These are phyloP conservation scores for Argyrosomus japonicus DNA, from an alignment of 2,113 vertebrate genomes.

Conservation along the genomic window DNA sequence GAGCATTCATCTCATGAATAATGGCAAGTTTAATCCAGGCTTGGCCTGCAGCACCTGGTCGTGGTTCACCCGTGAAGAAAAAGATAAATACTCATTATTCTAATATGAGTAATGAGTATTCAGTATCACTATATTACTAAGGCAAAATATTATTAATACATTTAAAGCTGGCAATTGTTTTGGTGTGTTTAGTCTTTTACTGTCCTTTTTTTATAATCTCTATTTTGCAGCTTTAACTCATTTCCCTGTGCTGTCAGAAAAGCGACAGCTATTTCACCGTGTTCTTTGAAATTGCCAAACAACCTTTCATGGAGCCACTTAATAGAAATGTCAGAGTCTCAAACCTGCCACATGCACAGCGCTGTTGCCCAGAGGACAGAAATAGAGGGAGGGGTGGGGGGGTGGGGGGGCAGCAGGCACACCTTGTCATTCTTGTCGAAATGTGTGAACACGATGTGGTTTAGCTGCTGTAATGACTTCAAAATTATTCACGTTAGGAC, in stretches of 20 bases:
- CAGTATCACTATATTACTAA: conserved; percentile 12
- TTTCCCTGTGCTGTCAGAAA: conserved; percentile 59
- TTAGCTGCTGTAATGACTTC: conserved; percentile 21
- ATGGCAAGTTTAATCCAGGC: conserved; percentile 72
- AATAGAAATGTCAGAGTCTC: conserved; percentile 77
- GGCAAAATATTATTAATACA: conserved; percentile 6
- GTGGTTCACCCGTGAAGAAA: conserved; percentile 40
- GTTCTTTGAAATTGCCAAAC: conserved; percentile 68
- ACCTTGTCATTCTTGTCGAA: conserved; percentile 51
- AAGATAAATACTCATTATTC: conserved; percentile 48
- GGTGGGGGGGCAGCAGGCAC: neutral
- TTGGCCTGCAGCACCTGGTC: conserved; percentile 63
- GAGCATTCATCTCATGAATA: conserved; percentile 76
- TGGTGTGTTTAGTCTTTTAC: neutral
- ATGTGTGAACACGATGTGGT: conserved; percentile 45
- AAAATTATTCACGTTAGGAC: conserved; percentile 24
- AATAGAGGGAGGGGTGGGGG: neutral
- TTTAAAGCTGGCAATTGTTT: conserved; percentile 29
- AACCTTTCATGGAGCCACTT: conserved; percentile 67
- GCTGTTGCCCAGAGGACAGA: conserved; percentile 40
- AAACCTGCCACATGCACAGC: conserved; percentile 49
- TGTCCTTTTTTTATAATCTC: conserved; percentile 16
- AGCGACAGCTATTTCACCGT: conserved; percentile 37
- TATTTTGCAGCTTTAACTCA: conserved; percentile 33
- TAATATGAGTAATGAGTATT: conserved; percentile 52